Evolutionary conservation across 2,113 vertebrate species (phyloP), one percentile per base, ranked within the genome.

Genomic region (Nothobranchius furzeri): DNA sequence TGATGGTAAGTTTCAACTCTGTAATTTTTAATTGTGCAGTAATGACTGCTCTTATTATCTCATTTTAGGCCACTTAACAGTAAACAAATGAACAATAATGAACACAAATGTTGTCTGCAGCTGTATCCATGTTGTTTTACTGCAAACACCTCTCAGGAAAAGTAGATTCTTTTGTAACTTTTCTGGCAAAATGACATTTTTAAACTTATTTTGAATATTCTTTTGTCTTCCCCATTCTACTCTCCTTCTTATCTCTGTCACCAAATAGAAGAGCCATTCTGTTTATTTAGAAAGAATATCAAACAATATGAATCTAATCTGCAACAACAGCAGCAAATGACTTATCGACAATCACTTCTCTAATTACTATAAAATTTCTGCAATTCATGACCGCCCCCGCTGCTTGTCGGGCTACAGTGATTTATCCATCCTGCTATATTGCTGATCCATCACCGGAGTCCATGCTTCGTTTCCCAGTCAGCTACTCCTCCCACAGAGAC

Each of bases 301-400:
- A 50, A 62, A 48, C 60, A 54, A 46, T 68, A 70, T 64, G 40
- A 79, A 53, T 76, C 68, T 57, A 73, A 71, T 71, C 53, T 51
- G 45, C 30, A 51, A 14, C 43, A 63, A 67, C 36, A 66, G 80
- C 74, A 64, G 24, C 76, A 83, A 83, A 79, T 74, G 14, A 70
- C 50, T 76, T 83, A 79, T 83, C 68, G 72, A 81, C 71, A 75
- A 82, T 76, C 60, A 72, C 56, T 40, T 73, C 46, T 43, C 50
- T 68, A 0, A 4, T 75, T 64, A 67, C 61, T 55, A 54, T 60
- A 24, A 58, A 46, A 68, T 76, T 47, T 63, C 62, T 58, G 61
- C 60, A 53, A 57, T 68, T 40, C 53, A 68, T 12, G 37, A 40
- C 68, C 46, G 10, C 55, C 30, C 53, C 12, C n/a, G 1, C 35